Evolutionary conservation across 2,113 vertebrate species (phyloP), one percentile per base, ranked within the genome.

Genomic region (Spea multiplicata): DNA sequence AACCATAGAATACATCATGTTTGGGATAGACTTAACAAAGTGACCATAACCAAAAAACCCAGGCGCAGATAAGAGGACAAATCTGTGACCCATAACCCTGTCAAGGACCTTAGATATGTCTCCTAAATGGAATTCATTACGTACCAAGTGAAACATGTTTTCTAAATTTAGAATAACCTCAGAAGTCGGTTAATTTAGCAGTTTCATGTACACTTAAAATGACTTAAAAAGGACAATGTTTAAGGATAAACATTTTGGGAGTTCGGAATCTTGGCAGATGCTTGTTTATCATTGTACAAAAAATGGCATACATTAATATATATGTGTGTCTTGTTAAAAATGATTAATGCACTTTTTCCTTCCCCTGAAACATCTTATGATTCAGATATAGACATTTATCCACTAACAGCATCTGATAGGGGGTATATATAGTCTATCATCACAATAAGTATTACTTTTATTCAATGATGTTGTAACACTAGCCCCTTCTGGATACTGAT

Each of bases 171-270:
- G 77, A 80, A 59, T 80, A 55, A 73, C 45, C 71, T 49, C n/a
- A 80, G 71, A 80, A 80, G 50, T 59, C 44, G 71, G 77, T 80
- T 73, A 73, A 48, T 73, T 80, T 73, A 61, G 77, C 66, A 76
- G 77, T 73, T 80, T 73, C 64, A 67, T 52, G 64, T 73, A 47
- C 71, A 57, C 64, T 66, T 53, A 73, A 80, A 80, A 80, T 80
- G 77, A 73, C 77, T 80, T 80, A 80, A 80, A 73, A 80, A 80
- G 77, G 77, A 80, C 71, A 80, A 73, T 73, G 64, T 73, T 80
- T 80, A 67, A 80, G 65, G 77, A 73, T 73, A 80, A 73, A 80
- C 70, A 80, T 66, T 61, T 80, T 68, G 53, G 70, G 73, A n/a
- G 62, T 78, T 73, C 73, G 77, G 69, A 66, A 73, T 73, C 44